These are phyloP conservation scores for Pollachius pollachius DNA, from an alignment of 2,113 vertebrate species.

Conservation along the genomic window DNA sequence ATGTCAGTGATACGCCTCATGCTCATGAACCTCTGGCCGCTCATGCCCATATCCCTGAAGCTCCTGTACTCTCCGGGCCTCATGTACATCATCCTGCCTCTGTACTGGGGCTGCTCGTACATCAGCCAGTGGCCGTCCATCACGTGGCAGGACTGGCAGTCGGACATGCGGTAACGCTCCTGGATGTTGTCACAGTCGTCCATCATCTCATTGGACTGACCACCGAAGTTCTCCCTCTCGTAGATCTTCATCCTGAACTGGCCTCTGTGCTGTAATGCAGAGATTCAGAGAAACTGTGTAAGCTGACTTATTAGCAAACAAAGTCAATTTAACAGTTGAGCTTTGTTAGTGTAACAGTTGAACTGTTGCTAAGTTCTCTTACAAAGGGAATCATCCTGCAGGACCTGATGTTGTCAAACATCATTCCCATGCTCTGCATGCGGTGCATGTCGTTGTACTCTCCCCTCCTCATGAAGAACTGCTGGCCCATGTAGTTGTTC, in stretches of 20 bases:
- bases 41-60: conserved; percentile 54
- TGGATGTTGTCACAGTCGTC: conserved; percentile 74
- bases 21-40: conserved; percentile 21
- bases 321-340: too few species aligned
- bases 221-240: too few species aligned
- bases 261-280: too few species aligned
- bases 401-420: too few species aligned
- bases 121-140: conserved; percentile 80
- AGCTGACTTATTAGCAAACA: too few species aligned
- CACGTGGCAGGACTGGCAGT: conserved; percentile 73
- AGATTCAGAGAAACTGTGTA: too few species aligned
- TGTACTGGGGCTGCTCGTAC: conserved; percentile 73
- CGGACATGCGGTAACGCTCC: conserved; percentile 67
- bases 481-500: conserved; percentile 63
- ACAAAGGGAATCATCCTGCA: too few species aligned
- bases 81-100: conserved; percentile 71
- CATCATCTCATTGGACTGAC: conserved; percentile 49
- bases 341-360: too few species aligned
- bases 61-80: conserved; percentile 73
- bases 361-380: too few species aligned
- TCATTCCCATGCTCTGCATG: too few species aligned
- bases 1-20: conserved; percentile 30
- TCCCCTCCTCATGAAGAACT: conserved; percentile 16
- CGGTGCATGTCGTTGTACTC: conserved; percentile 22
- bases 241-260: too few species aligned